Conservation (phyloP, 2,797 vertebrate genomes). For the Syndactyla subalaris region DNA sequence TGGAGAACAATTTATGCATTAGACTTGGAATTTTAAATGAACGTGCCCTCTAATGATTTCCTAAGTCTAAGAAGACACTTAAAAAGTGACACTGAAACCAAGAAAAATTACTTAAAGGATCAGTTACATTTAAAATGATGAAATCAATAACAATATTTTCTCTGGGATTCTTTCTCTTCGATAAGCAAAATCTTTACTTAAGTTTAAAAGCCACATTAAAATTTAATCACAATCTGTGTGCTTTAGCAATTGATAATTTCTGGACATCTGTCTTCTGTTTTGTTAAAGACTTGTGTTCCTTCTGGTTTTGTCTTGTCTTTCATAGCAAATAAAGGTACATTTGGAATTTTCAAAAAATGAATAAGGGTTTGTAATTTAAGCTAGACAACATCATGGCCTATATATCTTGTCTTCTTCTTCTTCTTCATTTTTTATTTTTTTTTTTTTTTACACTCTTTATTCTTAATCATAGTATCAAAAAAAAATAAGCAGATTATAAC, state of each 20-base stretch:
- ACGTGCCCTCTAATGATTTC: conserved; percentile 76
- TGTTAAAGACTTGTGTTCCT: conserved; percentile 89
- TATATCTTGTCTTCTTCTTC: neutral
- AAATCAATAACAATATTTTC: conserved; percentile 99
- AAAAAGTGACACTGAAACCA: conserved; percentile 83
- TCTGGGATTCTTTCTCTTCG: conserved; percentile 83
- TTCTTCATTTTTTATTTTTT: neutral
- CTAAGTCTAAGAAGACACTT: conserved; percentile 80
- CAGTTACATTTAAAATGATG: conserved; percentile 91
- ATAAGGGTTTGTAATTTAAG: neutral
- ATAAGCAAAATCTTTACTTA: conserved; percentile 89
- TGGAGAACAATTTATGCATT: conserved; percentile 83
- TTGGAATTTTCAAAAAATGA: neutral
- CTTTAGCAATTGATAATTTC: conserved; percentile 89
- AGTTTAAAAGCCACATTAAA: conserved; percentile 90
- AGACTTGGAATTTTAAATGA: conserved; percentile 85
- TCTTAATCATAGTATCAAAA: neutral
- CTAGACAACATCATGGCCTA: neutral
- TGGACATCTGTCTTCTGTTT: conserved; percentile 90
- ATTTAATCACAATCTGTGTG: conserved; percentile 92
- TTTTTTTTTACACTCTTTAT: neutral
- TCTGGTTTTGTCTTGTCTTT: conserved; percentile 87
- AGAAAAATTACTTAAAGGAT: conserved; percentile 92
- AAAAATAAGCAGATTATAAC: neutral
- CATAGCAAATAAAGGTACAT: conserved; percentile 71